Base-by-base conservation (phyloP, 2,113 vertebrate species). In the Passer montanus region DNA sequence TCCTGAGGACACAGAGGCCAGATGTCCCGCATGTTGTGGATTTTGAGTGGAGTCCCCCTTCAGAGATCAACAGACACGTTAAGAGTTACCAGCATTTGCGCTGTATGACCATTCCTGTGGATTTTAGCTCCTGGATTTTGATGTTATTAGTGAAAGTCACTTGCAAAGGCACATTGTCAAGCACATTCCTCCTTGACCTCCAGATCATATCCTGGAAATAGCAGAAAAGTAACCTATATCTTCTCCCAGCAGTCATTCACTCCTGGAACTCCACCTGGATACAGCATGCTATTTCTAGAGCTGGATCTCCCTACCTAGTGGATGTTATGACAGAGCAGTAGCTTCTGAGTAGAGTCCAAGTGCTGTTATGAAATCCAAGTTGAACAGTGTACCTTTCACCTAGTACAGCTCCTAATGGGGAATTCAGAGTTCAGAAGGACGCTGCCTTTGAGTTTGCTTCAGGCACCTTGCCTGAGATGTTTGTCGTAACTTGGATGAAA, bases 281-380 rank as follows among this genome's bases (percentile, higher is more conserved):
- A 87, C 63, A 76, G 37, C 41, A 16, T 47, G 35, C 69, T 96
- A 94, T 93, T 95, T 97, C 95, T 97, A 90, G 79, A 92, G 27
- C 62, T 63, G 69, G 18, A 86, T 93, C 22, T 94, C 93, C 60
- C 4, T 89, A 82, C 67, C 52, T 16, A 49, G 22, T 55, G 24
- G 84, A 58, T 33, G 30, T 59, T 44, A 73, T 30, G 69, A 58
- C 60, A 85, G 62, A 66, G 46, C 3, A 5, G n/a, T 53, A 19
- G 44, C 22, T 87, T 68, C 68, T 44, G 46, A 84, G 43, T 17
- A 17, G 31, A 59, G 26, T 50, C 56, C 68, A 59, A 55, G 35
- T 50, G 22, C 77, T 77, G 39, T 72, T 52, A 41, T 15, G 33
- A 96, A 94, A 84, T 67, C 21, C 8, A 72, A 70, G 86, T 44